Percentiles rank a stretch among this genome's conserved stretches.
Evolutionary conservation across 2,113 vertebrate species (phyloP).

Genomic region (Motacilla tschutschensis): DNA sequence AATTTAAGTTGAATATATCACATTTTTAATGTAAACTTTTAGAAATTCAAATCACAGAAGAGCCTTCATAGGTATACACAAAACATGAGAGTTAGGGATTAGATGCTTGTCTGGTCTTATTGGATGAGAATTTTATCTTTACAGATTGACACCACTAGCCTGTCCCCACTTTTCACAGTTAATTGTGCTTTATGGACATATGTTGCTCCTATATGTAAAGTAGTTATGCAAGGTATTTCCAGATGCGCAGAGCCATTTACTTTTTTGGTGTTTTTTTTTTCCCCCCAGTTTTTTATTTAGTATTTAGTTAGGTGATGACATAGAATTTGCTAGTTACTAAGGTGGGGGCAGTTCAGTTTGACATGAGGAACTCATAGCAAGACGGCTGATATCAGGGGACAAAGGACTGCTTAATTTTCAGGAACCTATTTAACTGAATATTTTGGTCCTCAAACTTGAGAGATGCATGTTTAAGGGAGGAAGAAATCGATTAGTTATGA

Average conservation of each 20-base stretch:
- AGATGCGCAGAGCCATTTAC: accelerated
- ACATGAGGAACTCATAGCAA: background rate
- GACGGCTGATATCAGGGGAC: background rate
- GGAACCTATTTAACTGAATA: background rate
- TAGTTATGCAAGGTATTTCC: background rate
- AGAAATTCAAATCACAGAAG: background rate
- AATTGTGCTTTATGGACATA: background rate
- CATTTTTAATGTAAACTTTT: background rate
- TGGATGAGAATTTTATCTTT: background rate
- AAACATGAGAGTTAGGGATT: background rate
- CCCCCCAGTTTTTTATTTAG: background rate
- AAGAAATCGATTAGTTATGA: background rate
- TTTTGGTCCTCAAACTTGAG: background rate
- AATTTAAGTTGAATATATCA: background rate
- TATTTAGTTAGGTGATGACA: background rate
- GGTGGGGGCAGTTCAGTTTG: background rate
- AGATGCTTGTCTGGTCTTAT: background rate
- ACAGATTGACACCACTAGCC: background rate
- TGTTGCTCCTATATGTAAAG: background rate
- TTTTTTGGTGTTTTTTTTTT: background rate
- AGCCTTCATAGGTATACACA: background rate
- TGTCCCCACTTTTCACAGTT: background rate
- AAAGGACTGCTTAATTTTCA: background rate
- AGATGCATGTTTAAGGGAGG: background rate
- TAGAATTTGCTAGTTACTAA: background rate